These are phyloP conservation scores for Carassius carassius DNA, from an alignment of 2,113 vertebrate species.

Conservation along the genomic window DNA sequence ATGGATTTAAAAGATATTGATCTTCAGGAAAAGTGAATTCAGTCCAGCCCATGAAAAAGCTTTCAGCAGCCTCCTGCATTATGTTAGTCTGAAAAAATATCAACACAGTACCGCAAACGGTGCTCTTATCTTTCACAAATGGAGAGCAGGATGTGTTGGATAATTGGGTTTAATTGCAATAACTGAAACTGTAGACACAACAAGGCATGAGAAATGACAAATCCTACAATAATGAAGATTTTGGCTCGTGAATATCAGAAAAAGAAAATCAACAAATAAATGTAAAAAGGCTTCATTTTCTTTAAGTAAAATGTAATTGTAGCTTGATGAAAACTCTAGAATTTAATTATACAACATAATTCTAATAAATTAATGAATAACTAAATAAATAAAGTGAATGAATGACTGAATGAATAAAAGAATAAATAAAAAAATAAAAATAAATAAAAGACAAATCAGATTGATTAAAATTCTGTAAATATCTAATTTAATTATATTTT, in stretches of 20 bases:
- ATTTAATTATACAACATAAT: too few species aligned
- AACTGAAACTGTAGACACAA: neutral
- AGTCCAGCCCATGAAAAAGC: conserved; percentile 25
- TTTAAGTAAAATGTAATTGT: neutral
- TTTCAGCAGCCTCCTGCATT: neutral
- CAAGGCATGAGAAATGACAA: neutral
- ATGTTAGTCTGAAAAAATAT: neutral
- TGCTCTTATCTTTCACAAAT: neutral
- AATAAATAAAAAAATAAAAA: too few species aligned
- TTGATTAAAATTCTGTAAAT: neutral
- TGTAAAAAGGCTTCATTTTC: too few species aligned
- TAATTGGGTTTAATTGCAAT: neutral
- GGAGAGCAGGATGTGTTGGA: neutral
- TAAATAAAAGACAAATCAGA: too few species aligned
- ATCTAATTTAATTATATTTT: neutral
- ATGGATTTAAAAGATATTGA: conserved; percentile 32
- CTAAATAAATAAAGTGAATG: too few species aligned
- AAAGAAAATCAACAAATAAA: too few species aligned
- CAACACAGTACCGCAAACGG: neutral
- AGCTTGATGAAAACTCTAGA: neutral
- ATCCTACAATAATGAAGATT: neutral
- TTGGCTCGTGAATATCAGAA: neutral
- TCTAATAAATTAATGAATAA: too few species aligned
- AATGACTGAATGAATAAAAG: neutral
- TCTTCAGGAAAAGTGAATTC: conserved; percentile 23